Percentiles rank a stretch among this genome's conserved stretches.
phyloP scores from a whole-genome alignment of 2,113 vertebrate species.

The Setophaga petechia region DNA sequence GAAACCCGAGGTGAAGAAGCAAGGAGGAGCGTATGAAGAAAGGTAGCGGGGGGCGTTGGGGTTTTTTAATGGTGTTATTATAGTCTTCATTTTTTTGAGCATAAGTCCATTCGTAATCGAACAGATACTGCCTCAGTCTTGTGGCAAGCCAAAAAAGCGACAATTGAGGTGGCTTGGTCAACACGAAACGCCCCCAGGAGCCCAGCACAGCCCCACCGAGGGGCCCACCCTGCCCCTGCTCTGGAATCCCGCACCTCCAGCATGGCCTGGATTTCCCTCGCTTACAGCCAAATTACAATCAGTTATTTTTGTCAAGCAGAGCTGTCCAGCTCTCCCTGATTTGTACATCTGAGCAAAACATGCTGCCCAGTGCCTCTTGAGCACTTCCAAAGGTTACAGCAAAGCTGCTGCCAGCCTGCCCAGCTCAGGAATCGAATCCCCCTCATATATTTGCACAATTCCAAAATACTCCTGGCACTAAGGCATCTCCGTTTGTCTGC shows the following conservation, averaged over 20 bases:
- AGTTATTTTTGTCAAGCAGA: neutral
- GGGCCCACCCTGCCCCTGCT: neutral
- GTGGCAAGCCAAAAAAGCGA: neutral
- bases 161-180: neutral
- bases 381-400: neutral
- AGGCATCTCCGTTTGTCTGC: neutral
- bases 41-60: fast-evolving
- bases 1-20: neutral
- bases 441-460: neutral
- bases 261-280: neutral
- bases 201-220: neutral
- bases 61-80: neutral
- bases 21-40: neutral
- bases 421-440: neutral
- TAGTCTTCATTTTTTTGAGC: neutral
- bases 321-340: neutral
- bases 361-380: neutral
- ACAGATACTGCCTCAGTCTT: neutral
- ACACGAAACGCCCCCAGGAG: neutral
- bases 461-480: neutral
- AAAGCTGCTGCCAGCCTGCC: neutral
- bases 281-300: neutral
- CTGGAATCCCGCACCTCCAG: fast-evolving
- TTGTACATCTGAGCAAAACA: neutral
- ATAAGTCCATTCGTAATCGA: neutral